phyloP scores from a whole-genome alignment of 2,797 vertebrate species.

The Myripristis murdjan region DNA sequence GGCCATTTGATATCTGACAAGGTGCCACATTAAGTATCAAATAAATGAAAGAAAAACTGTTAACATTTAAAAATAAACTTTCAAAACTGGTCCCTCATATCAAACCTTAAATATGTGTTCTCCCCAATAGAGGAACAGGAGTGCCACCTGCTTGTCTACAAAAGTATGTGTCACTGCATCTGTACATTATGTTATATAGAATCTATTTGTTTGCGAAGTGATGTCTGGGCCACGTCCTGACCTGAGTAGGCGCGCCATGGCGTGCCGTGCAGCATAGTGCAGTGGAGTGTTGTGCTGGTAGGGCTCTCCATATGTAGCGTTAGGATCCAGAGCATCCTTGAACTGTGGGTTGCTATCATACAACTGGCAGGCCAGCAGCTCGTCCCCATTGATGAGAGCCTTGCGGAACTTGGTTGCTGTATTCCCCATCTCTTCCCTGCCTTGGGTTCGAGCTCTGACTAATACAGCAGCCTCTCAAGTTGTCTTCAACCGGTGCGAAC shows the following conservation, averaged over 20 bases:
- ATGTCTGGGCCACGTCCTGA: constrained; percentile 76
- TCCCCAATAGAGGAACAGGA: neutral
- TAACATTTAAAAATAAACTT: neutral
- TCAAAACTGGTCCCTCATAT: constrained; percentile 1
- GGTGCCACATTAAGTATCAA: neutral
- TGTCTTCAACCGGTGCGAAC: constrained; percentile 82
- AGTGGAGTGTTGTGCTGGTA: constrained; percentile 99
- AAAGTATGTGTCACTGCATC: neutral
- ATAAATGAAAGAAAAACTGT: constrained; percentile 7
- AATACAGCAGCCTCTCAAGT: constrained; percentile 67
- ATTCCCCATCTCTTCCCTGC: constrained; percentile 92
- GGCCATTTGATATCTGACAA: constrained; percentile 1
- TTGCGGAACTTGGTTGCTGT: constrained; percentile 99
- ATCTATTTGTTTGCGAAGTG: constrained; percentile 1
- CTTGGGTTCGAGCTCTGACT: constrained; percentile 50
- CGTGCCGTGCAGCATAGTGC: constrained; percentile 96
- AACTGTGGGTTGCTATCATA: constrained; percentile 98
- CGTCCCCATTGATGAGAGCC: constrained; percentile 97
- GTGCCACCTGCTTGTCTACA: neutral
- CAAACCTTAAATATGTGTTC: neutral
- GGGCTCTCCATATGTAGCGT: constrained; percentile 97
- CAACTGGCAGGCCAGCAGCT: constrained; percentile 95
- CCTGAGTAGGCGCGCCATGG: constrained; percentile 97
- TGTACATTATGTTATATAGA: constrained; percentile 4
- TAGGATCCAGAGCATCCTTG: constrained; percentile 98